Conservation (phyloP, 30 jellyfish, hydroid and myxozoan species). For the Cassiopea xamachana region DNA sequence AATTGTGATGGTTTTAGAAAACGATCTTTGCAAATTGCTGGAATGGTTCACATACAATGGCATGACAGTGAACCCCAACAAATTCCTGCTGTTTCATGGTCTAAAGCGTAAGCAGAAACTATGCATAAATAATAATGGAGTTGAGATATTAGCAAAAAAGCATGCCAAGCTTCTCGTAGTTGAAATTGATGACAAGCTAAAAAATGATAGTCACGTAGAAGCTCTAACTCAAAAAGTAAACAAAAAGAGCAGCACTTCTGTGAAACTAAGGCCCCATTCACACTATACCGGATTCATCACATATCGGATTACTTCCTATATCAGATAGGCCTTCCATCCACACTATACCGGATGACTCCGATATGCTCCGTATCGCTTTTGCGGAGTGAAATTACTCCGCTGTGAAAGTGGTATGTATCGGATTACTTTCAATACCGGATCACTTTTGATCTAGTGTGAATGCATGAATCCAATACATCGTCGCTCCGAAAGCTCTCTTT, state of each 20-base stretch:
- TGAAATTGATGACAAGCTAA: constrained; percentile 25
- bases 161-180: constrained; percentile 23
- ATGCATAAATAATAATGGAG: constrained; percentile 10
- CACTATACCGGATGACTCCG: too few species aligned
- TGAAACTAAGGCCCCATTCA: neutral
- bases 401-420: too few species aligned
- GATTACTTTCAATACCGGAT: too few species aligned
- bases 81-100: constrained; percentile 49
- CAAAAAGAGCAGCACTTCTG: constrained; percentile 4
- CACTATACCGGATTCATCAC: too few species aligned
- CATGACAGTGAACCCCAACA: constrained; percentile 41
- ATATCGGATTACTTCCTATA: too few species aligned
- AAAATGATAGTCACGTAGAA: neutral
- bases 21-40: constrained; percentile 6
- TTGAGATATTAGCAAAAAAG: neutral
- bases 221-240: constrained; percentile 15
- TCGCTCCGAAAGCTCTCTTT: too few species aligned
- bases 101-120: neutral
- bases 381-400: too few species aligned
- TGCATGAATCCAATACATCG: too few species aligned
- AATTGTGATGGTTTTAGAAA: neutral
- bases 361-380: too few species aligned
- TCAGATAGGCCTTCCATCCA: too few species aligned
- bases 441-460: too few species aligned
- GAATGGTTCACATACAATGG: constrained; percentile 26